Base-by-base conservation (phyloP, 1,140 invertebrate genomes). In the Drosophila nikananu region DNA sequence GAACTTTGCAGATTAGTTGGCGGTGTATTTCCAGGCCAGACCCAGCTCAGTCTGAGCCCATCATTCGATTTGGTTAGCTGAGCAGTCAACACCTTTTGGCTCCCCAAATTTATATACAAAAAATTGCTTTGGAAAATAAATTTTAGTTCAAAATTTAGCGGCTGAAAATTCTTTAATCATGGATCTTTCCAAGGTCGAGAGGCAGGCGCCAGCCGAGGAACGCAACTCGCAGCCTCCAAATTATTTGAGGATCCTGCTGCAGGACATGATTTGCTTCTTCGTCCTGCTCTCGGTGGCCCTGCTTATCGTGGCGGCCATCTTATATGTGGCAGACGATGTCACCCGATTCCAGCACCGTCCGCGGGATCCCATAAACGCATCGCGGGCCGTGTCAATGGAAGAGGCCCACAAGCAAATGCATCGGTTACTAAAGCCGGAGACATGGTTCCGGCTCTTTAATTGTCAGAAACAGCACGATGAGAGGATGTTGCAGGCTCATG, bases 251-350 rank as follows among this genome's bases (percentile, higher is more conserved):
- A 46, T 30, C 0, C 21, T 84, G 23, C 46, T 84, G 9, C 67
- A 79, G 49, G 78, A 86, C 44, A 30, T 86, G 10, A 17, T 81
- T 3, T 74, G 61, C 17, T 79, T 86, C 42, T n/a, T 84, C 7
- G 25, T 81, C 15, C 44, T 74, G 37, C 65, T 86, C 3, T 60
- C 70, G 15, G n/a, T 79, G 9, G 75, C 68, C 15, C 27, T 71
- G 12, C 54, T 86, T 5, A 54, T 81, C 35, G 55, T 77, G 15
- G 57, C 52, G 1, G 41, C 23, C n/a, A 64, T 84, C 23, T 49
- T 84, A 19, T 60, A 64, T 2, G n/a, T 77, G 30, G 46, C 77
- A 8, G 52, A 73, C 25, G 73, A 80, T 17, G 39, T 58, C 8
- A 58, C n/a, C 3, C 49, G 64, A 9, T 25, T 59, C 21, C 42